Base-by-base conservation (phyloP, 2,113 vertebrate species). In the Boleophthalmus pectinirostris region DNA sequence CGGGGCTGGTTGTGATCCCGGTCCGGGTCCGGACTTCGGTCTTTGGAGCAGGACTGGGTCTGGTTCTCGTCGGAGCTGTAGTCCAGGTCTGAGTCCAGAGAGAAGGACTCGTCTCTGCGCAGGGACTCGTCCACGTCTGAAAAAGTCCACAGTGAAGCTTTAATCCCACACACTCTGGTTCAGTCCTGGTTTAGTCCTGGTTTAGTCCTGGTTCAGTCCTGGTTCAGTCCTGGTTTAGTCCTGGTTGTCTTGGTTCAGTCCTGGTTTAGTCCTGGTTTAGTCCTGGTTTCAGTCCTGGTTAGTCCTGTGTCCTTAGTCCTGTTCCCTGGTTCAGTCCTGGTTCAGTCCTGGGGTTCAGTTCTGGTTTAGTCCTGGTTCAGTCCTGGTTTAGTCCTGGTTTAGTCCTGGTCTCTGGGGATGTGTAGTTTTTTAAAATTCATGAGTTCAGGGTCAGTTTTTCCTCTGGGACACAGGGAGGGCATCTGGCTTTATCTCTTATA, bases 21-120 rank as follows among this genome's bases (percentile, higher is more conserved):
- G 69, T 97, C 97, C 47, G 94, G 78, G 0, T 81, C 87, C 0
- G 75, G 88, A 65, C 92, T 92, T 66, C 93, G 92, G 54, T 98
- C 97, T 75, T 96, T 96, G 73, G 95, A 95, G 78, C 96, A 93
- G 88, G 94, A 88, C 11, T 93, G 89, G 0, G 95, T 73, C 58
- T 94, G 90, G 90, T 98, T 98, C 85, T 99, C 98, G 35, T 99
- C 98, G 0, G 98, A 99, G 92, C 98, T 99, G 83, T 99, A 99
- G 92, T 99, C 98, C 69, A 97, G 85, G 82, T 99, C 98, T 77
- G 96, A 98, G 95, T 99, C 98, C 95, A 98, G 95, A 70, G 96
- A 97, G 94, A 96, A 98, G 51, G 92, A 95, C 83, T 99, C 97
- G 29, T 98, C 97, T 70, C 96, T 98, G 73, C 96, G 90, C 75